Percentiles rank a stretch among this genome's conserved stretches.
phyloP scores from a whole-genome alignment of 2,797 vertebrate genomes.

The Acomys russatus region DNA sequence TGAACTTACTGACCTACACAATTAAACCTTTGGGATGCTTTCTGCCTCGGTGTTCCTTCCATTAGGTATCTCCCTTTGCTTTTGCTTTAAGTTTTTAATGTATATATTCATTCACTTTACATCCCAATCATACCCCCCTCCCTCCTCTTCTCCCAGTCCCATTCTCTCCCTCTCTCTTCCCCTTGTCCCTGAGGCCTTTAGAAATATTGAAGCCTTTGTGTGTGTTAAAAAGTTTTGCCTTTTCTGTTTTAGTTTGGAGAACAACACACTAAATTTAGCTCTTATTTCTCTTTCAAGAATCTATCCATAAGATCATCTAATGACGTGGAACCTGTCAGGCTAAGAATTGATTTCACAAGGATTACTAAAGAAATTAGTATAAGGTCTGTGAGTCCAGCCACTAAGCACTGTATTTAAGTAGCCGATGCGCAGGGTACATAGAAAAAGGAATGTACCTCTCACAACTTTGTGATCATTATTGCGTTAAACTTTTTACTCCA shows the following conservation, averaged over 20 bases:
- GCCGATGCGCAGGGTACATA: conserved; percentile 63
- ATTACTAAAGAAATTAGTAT: conserved; percentile 84
- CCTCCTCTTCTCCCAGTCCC: too few relatives aligned
- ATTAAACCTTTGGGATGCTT: not conserved
- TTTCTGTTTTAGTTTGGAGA: conserved; percentile 62
- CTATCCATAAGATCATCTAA: conserved; percentile 78
- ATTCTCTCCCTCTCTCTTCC: too few relatives aligned
- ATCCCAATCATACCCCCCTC: too few relatives aligned
- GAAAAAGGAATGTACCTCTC: conserved; percentile 80
- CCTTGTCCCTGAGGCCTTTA: not conserved
- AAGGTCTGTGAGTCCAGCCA: conserved; percentile 80
- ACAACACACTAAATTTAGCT: conserved; percentile 2
- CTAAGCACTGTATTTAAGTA: conserved; percentile 82
- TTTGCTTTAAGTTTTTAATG: too few relatives aligned
- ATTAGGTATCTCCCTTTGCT: not conserved
- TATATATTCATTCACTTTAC: too few relatives aligned
- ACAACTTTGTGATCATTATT: conserved; percentile 74
- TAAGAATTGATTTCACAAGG: conserved; percentile 81
- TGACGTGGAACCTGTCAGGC: conserved; percentile 82
- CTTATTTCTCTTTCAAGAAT: conserved; percentile 77
- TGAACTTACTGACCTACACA: not conserved
- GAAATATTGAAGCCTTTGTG: conserved; percentile 34
- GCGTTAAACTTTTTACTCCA: conserved; percentile 61
- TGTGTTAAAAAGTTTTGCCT: conserved; percentile 63
- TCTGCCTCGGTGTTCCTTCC: not conserved